phyloP scores from a whole-genome alignment of 2,113 vertebrate species.

The Anser brachyrhynchus region DNA sequence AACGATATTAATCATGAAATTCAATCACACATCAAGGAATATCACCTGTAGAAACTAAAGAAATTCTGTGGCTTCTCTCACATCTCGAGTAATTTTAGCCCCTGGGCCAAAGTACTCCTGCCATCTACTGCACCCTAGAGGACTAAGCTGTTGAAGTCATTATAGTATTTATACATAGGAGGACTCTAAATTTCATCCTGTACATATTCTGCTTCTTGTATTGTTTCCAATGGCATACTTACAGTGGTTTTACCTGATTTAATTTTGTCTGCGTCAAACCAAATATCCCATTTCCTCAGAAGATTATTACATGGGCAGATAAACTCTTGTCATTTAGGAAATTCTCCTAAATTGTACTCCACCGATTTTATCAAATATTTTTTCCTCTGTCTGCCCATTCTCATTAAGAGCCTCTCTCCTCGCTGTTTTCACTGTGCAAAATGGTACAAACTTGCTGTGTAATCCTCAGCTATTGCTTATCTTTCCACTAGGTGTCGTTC shows the following conservation, averaged over 20 bases:
- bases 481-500: constrained; percentile 53
- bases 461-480: neutral
- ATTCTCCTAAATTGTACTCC: neutral
- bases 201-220: neutral
- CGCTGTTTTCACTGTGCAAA: rapidly evolving
- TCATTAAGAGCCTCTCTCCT: neutral
- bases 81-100: neutral
- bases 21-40: neutral
- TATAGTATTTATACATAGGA: neutral
- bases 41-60: neutral
- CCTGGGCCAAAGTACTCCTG: neutral
- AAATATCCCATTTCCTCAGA: neutral
- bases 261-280: neutral
- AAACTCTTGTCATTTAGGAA: neutral
- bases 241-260: neutral
- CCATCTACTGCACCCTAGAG: neutral
- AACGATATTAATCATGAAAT: neutral
- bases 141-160: neutral
- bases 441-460: neutral
- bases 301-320: neutral
- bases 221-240: neutral
- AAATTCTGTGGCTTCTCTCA: neutral
- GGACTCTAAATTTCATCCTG: neutral
- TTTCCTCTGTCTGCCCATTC: neutral
- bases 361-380: neutral